Evolutionary conservation across 1,140 invertebrate genomes (phyloP), one percentile per base, ranked within the genome.

Genomic region (Branchinecta lynchi): DNA sequence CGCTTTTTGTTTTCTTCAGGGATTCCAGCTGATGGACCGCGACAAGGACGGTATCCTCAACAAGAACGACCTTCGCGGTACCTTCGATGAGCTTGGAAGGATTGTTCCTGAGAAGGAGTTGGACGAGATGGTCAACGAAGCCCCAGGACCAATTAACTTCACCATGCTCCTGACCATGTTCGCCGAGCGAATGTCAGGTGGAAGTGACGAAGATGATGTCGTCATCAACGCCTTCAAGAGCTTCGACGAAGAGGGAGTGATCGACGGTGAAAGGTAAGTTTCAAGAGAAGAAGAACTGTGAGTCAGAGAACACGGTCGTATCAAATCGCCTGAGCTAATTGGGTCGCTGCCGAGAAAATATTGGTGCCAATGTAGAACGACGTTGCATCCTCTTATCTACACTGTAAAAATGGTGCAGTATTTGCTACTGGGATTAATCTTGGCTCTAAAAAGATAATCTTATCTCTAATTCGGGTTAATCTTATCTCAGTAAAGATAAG

Each of bases 31-130:
- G 77, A 98, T 98, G 88, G 96, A 98, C 84, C 88, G 90, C 81
- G 92, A 98, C 83, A 95, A 97, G 82, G 96, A 98, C 81, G 93
- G 94, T 76, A 89, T 98, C 82, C 92, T 98, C 79, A 90, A 90
- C 78, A 94, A 96, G 80, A 89, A 87, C 79, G 96, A 98, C 82
- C 85, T 98, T 76, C 89, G 93, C 78, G 89, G 89, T 77, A 94
- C 93, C 77, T 98, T 93, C 82, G 93, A 96, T 81, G 89, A 89
- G 73, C 85, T 98, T 71, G 95, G 95, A 82, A 88, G 89, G 79
- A 83, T 94, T 71, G 87, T 88, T 75, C 85, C 85, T 74, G 92
- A 96, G 76, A 90, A 92, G 79, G 92, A 96, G 80, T 81, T 96
- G 71, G 91, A 95, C 72, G 86, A 89, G 73, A 95, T 96, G 92